Base-by-base conservation (phyloP, 2,888 invertebrate species). In the Ophioninae sp. region DNA sequence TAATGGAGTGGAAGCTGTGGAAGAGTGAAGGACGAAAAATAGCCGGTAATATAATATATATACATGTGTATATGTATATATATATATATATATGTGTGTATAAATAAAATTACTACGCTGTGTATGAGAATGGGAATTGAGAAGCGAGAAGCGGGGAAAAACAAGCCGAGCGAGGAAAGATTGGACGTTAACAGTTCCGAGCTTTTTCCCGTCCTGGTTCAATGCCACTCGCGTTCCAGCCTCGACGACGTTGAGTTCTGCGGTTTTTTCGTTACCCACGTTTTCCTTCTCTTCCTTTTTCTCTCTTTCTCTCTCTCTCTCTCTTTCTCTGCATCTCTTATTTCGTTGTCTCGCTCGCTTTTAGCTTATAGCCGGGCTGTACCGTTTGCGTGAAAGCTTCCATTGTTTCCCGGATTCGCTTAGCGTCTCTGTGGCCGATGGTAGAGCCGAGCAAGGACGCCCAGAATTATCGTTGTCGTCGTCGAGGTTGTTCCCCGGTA, bases 181-280 rank as follows among this genome's bases (percentile, higher is more conserved):
- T 90, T 89, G 89, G 89, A 89, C 89, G 90, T 87, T 91, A 90
- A 91, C 90, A 88, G 90, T 87, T 88, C 87, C 83, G 86, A 85
- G 88, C 88, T 89, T 89, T 88, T 89, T 88, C 87, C 86, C 86
- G 83, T 85, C 79, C 62, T 77, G 86, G 85, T 85, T 86, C 85
- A 87, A 87, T 87, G 86, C 87, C 82, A 82, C 81, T 81, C 74
- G 86, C 86, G 87, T 85, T 85, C 85, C 75, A 70, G 57, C 78
- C 67, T 56, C 61, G 72, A 78, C 84, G 86, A 87, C 85, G 85
- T 77, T 85, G 72, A 57, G 62, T 78, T 72, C 20, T 44, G 68
- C 68, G 67, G 80, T 85, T 87, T 87, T 86, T 80, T 81, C 44
- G 62, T 76, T 69, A 50, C 56, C 73, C 65, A 65, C 77, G 79